Conservation (phyloP, 2,888 invertebrate genomes). For the Scrobipalpa costella region DNA sequence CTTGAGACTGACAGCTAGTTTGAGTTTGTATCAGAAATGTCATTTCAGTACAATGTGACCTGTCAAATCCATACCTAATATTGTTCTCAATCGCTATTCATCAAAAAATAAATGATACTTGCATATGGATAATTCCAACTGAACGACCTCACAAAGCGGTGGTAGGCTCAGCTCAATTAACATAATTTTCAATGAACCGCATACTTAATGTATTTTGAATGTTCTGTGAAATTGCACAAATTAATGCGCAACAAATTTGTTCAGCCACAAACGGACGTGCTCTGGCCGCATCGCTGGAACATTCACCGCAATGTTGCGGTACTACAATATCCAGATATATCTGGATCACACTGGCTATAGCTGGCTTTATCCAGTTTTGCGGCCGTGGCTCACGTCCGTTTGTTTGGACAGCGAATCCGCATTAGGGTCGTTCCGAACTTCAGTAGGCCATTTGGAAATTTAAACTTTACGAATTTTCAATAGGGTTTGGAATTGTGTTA, state of each 20-base stretch:
- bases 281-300: neutral
- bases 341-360: neutral
- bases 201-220: neutral
- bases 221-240: neutral
- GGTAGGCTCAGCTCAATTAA: no score
- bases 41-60: no score
- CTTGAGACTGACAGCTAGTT: no score
- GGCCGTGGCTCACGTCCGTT: neutral
- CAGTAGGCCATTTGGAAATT: conserved; percentile 5
- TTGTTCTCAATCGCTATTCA: no score
- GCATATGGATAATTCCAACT: no score
- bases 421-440: neutral
- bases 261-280: neutral
- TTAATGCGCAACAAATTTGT: neutral
- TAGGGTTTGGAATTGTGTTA: neutral
- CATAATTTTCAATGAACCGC: neutral
- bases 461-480: neutral
- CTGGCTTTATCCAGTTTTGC: neutral
- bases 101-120: no score
- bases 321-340: neutral
- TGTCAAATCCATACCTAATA: no score
- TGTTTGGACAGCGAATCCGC: neutral
- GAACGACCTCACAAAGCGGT: no score
- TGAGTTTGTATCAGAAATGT: no score
- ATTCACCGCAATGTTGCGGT: neutral